Evolutionary conservation across 2,797 vertebrate species (phyloP), one percentile per base, ranked within the genome.

Genomic region (Danio kyathit): DNA sequence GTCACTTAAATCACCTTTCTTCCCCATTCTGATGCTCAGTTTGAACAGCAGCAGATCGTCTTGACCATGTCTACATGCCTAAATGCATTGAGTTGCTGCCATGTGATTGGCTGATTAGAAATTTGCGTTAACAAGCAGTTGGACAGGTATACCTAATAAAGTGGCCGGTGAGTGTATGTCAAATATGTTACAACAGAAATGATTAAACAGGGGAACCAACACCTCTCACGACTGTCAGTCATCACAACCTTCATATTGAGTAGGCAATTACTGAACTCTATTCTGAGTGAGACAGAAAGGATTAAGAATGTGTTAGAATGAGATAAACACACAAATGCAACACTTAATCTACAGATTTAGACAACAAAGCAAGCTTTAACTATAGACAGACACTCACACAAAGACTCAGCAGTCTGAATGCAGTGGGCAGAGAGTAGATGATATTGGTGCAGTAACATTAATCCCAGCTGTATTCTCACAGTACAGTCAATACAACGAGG

Each of bases 361-460:
- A 17, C 10, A 29, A n/a, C 63, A 59, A 43, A 57, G 17, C 29
- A 51, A 38, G 40, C 19, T 17, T 43, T 17, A 16, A 67, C 48
- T 65, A 7, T 44, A 76, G 49, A 52, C 46, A 64, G n/a, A 52
- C 48, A 52, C 43, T 67, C 44, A 59, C 29, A 79, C 54, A 78
- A 16, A 79, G 46, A 49, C 38, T 79, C 38, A n/a, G 29, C 29
- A 69, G 56, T 51, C n/a, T 61, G n/a, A 43, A 43, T 71, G 12
- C 38, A 19, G 29, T 61, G 56, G 56, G 56, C 8, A 46, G 54
- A 74, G n/a, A 66, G 14, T 51, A 70, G 66, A 79, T 79, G 29
- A 61, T 79, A 79, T 78, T 71, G 66, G 56, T 70, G 56, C 56
- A 79, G 66, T 79, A 71, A 71, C 56, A 51, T 60, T 79, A 71